Percentiles rank a stretch among this genome's conserved stretches.
These are phyloP conservation scores for Cephonodes hylas DNA, from an alignment of 2,888 invertebrate species.

Conservation along the genomic window DNA sequence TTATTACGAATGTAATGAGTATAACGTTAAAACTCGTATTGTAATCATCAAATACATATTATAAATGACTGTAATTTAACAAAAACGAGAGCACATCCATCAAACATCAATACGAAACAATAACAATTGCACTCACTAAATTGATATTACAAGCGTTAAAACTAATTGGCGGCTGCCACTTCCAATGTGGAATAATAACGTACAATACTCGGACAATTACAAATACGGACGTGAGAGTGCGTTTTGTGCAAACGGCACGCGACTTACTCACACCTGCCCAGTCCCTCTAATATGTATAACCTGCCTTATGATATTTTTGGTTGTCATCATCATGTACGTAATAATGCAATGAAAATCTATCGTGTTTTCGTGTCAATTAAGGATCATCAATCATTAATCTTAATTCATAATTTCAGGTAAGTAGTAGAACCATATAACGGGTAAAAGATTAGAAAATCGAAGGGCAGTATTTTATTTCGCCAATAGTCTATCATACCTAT, in stretches of 20 bases:
- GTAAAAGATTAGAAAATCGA: no score
- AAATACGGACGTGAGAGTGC: conserved; percentile 38
- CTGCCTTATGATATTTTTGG: not conserved
- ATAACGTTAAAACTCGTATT: no score
- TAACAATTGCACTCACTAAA: not conserved
- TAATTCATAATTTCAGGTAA: no score
- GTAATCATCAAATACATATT: not conserved
- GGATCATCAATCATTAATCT: no score
- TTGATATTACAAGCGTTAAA: conserved; percentile 1
- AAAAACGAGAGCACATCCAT: not conserved
- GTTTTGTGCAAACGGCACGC: conserved; percentile 32
- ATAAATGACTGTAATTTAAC: not conserved
- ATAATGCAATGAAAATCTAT: no score
- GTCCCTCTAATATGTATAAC: not conserved
- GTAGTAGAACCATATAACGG: no score
- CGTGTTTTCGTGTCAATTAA: no score
- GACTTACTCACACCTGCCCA: conserved; percentile 10
- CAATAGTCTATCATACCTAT: no score
- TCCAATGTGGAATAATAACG: conserved; percentile 10
- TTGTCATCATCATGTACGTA: no score
- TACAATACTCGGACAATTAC: conserved; percentile 26
- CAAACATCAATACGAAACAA: not conserved
- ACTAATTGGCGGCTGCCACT: conserved; percentile 3
- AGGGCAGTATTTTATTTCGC: no score
- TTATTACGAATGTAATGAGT: no score